phyloP scores from a whole-genome alignment of 2,113 vertebrate species.

The Drymodes brunneopygia region DNA sequence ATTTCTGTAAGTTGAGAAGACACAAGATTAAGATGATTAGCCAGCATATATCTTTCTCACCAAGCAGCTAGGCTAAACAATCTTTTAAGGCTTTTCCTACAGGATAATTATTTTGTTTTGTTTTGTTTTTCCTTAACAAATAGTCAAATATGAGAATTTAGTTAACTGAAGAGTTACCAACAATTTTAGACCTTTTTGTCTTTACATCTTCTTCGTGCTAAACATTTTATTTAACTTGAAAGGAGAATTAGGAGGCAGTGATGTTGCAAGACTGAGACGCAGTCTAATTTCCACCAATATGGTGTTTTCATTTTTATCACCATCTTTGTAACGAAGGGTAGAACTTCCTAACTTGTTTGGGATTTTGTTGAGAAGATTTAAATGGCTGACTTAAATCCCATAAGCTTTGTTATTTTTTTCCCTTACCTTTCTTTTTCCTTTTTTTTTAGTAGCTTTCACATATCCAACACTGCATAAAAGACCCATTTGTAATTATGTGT shows the following conservation, averaged over 20 bases:
- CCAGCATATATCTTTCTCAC: not conserved
- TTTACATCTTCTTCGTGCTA: not conserved
- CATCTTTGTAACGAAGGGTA: conserved; percentile 50
- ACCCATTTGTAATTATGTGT: conserved; percentile 79
- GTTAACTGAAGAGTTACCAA: not conserved
- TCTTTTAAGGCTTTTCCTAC: not conserved
- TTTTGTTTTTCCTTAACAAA: not conserved
- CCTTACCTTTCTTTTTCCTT: not conserved
- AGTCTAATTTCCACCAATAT: conserved; percentile 42
- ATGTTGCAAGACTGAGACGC: not conserved
- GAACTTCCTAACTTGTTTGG: conserved; percentile 24
- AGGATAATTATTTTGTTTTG: not conserved
- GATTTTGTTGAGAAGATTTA: conserved; percentile 15
- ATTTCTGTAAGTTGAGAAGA: not conserved
- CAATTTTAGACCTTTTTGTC: not conserved
- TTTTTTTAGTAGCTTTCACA: conserved; percentile 52
- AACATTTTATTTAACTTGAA: not conserved
- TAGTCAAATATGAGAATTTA: not conserved
- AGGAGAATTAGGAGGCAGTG: conserved; percentile 35
- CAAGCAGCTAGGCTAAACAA: not conserved
- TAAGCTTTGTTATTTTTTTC: conserved; percentile 63
- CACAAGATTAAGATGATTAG: not conserved
- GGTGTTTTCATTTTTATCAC: conserved; percentile 34
- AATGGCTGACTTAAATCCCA: conserved; percentile 62
- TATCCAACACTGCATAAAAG: conserved; percentile 73